Evolutionary conservation across 2,113 vertebrate species (phyloP), one percentile per base, ranked within the genome.

Genomic region (Fulmarus glacialis): DNA sequence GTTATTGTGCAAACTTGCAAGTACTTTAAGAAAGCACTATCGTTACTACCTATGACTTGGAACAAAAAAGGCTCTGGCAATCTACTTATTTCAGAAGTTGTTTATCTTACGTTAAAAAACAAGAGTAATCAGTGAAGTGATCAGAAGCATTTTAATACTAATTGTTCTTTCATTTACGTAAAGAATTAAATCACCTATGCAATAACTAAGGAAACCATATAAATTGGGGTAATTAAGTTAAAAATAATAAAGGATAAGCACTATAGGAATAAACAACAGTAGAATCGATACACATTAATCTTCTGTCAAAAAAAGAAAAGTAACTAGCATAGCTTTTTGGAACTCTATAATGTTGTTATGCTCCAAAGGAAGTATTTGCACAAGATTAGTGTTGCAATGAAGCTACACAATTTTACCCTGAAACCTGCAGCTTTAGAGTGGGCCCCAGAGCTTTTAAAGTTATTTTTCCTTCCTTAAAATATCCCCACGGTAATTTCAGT

Each of bases 401-500:
- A 84, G 56, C 86, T 40, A 71, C 67, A 88, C 42, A 86, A 66
- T 84, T 89, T 63, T 74, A 89, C 63, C 38, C 90, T 53, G 92
- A 97, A 95, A 89, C 86, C 24, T 94, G 78, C 63, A 87, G 68
- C 59, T 86, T 83, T 64, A 89, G 17, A 58, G 50, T 42, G 55
- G 93, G 90, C 89, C 83, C 68, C 55, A 87, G 52, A 74, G 38
- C 38, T 85, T 66, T 91, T 47, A 53, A 74, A 90, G 34, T 68
- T 89, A 87, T 82, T 95, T 94, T 94, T 93, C 89, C 95, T 96
- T 96, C 86, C 97, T 93, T 92, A 97, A 95, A 97, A 93, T 89
- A 97, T 52, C 85, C 81, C 38, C 50, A 62, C 3, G 7, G 66
- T 92, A 82, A 94, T 92, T 95, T 97, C 90, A 87, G 86, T 89